Evolutionary conservation across 2,113 vertebrate species (phyloP).

Genomic region (Odobenus rosmarus): DNA sequence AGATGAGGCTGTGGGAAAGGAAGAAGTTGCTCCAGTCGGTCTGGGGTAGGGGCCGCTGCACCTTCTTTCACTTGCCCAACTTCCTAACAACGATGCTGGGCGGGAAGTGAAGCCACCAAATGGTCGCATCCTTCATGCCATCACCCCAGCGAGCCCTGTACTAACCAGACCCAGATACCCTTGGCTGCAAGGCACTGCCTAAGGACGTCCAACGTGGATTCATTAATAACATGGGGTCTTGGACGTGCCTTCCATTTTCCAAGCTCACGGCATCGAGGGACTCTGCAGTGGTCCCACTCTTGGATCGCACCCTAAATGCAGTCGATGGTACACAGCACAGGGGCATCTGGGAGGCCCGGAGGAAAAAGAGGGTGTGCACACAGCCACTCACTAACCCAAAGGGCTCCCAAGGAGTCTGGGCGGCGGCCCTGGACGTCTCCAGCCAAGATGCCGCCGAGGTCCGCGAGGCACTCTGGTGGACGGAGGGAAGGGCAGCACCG

Average conservation of each 20-base stretch:
- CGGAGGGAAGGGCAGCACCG: neutral
- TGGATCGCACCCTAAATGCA: neutral
- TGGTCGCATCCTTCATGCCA: neutral
- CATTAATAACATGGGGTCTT: neutral
- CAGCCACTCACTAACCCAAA: neutral
- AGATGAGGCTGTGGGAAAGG: neutral
- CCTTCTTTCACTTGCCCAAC: neutral
- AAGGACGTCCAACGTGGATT: neutral
- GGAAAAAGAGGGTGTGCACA: fast-evolving
- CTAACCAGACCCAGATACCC: neutral
- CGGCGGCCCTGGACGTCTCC: neutral
- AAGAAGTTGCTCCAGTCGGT: neutral
- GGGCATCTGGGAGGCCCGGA: neutral
- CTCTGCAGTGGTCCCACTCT: fast-evolving
- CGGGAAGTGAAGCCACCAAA: neutral
- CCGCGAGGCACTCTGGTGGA: fast-evolving
- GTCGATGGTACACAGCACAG: no score
- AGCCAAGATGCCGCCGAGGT: fast-evolving
- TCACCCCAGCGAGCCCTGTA: neutral
- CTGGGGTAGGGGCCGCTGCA: no score
- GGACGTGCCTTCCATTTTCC: neutral
- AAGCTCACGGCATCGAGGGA: fast-evolving
- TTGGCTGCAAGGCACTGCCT: neutral
- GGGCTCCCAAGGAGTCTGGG: fast-evolving
- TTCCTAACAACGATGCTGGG: neutral